Base-by-base conservation (phyloP, 2,888 invertebrate genomes). In the Thymelicus lineola region DNA sequence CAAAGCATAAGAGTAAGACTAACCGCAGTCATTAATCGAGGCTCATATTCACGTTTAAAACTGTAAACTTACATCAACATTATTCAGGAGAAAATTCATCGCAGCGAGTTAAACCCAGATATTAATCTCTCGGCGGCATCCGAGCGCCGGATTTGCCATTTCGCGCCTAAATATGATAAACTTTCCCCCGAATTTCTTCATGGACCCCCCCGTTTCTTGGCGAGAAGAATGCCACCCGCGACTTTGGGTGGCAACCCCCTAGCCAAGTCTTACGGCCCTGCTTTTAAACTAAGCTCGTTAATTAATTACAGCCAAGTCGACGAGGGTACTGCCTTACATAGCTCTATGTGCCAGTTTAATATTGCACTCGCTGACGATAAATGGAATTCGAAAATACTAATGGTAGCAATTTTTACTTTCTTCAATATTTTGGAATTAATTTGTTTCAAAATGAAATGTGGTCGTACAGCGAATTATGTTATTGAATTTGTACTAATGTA, bases 261-360 rank as follows among this genome's bases (percentile, higher is more conserved):
- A 85, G 87, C 87, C 89, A 86, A 88, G 92, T 90, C 92, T 93
- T 93, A 93, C 90, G 89, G 89, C 93, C 93, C 93, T 91, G 93
- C 93, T 94, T 94, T 94, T 93, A 93, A 94, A 94, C 93, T 94
- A 94, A 94, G 94, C 94, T 93, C 93, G 94, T 94, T 94, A 94
- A 94, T 94, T 94, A 94, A 94, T 94, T 94, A 94, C 91, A 90
- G 91, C 87, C 89, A 90, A 93, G 92, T 91, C 91, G 91, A 84
- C 89, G 87, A 83, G 85, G 82, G 87, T 86, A 90, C 85, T 86
- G 86, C 83, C 86, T 86, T 90, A 91, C 86, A 87, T 90, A 90
- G 86, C 83, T 89, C 85, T 91, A 91, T 91, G 90, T 91, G 89
- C 89, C 89, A 86, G 85, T 88, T 90, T 87, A 86, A 90, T 89